A percentile compares a stretch with the other conserved stretches of the same genome.
phyloP scores from a whole-genome alignment of 64 coral and sea anemone species.

The Cladopsammia gracilis region DNA sequence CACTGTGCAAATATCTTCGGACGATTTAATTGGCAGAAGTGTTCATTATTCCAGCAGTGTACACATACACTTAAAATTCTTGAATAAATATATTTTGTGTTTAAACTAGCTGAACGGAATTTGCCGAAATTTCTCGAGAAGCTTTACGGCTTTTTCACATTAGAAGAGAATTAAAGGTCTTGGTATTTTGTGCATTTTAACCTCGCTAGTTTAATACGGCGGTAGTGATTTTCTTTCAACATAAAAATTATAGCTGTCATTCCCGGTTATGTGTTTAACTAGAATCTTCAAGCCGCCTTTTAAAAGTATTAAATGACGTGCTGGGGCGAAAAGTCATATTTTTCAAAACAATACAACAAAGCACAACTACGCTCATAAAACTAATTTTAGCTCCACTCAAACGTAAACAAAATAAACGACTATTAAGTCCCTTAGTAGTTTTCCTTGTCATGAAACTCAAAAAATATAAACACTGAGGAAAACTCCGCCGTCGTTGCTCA shows the following conservation, averaged over 20 bases:
- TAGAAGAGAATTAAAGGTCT: neutral
- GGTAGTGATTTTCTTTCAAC: neutral
- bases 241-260: neutral
- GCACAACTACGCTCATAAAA: neutral
- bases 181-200: neutral
- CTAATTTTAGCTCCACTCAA: neutral
- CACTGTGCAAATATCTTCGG: neutral
- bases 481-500: neutral
- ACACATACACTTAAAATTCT: slow-evolving; percentile 42
- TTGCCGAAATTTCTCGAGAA: slow-evolving; percentile 9
- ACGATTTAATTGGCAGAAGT: slow-evolving; percentile 8
- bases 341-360: neutral
- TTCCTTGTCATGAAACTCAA: neutral
- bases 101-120: slow-evolving; percentile 12
- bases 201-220: neutral
- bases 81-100: slow-evolving; percentile 19
- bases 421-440: neutral
- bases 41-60: neutral
- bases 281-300: neutral
- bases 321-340: neutral
- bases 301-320: neutral
- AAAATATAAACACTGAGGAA: neutral
- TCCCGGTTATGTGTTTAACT: neutral
- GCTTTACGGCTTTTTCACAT: neutral
- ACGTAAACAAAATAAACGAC: slow-evolving; percentile 1